A percentile compares a stretch with the other conserved stretches of the same genome.
phyloP scores from a whole-genome alignment of 2,797 vertebrate species.

The Glossophaga mutica region DNA sequence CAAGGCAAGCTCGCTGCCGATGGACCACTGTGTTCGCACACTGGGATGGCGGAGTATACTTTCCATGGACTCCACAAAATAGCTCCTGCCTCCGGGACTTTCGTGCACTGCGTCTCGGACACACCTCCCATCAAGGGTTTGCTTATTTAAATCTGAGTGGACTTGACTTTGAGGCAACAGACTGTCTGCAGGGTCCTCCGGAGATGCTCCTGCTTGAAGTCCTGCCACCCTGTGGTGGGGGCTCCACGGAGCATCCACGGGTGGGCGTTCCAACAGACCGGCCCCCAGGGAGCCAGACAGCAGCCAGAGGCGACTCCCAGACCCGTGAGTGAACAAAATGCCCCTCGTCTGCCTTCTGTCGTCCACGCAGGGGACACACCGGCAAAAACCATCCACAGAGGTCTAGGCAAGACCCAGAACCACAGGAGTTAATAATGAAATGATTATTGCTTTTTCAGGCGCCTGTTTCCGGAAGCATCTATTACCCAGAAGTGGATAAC shows the following conservation, averaged over 20 bases:
- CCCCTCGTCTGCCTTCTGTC: neutral
- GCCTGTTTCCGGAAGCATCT: neutral
- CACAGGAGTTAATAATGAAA: neutral
- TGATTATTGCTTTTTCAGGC: neutral
- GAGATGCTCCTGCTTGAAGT: neutral
- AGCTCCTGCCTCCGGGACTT: neutral
- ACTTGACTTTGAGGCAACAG: neutral
- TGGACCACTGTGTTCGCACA: too few species aligned
- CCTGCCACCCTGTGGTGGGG: neutral
- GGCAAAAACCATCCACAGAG: neutral
- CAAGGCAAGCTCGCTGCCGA: neutral
- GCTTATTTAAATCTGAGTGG: neutral
- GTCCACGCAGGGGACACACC: neutral
- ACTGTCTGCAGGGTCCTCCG: neutral
- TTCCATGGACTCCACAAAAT: neutral
- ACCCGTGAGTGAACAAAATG: neutral
- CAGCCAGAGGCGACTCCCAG: neutral
- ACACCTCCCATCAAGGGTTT: neutral
- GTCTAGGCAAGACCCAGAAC: neutral
- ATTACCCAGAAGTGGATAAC: neutral
- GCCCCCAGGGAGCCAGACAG: neutral
- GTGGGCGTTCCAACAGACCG: accelerated
- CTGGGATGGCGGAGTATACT: neutral
- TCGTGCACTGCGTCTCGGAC: neutral
- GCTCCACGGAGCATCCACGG: accelerated